These are phyloP conservation scores for Gulo gulo DNA, from an alignment of 2,113 vertebrate species.

Conservation along the genomic window DNA sequence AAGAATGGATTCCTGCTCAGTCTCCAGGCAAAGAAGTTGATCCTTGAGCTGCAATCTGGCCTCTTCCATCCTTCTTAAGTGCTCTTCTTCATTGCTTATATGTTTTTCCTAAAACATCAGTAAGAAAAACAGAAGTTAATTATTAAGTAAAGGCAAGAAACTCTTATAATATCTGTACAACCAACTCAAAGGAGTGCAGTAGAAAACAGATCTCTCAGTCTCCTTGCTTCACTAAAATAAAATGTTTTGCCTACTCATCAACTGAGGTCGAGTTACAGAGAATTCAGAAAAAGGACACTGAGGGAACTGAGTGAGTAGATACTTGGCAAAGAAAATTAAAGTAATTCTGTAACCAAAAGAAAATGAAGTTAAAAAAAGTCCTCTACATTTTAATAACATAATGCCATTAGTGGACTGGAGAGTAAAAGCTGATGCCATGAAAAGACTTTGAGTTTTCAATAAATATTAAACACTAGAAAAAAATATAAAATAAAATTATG, in stretches of 20 bases:
- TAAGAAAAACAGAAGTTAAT: background rate
- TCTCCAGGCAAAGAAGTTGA: conserved; percentile 86
- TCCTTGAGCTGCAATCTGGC: conserved; percentile 85
- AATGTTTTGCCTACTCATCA: background rate
- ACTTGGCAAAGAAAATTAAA: background rate
- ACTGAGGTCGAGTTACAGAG: background rate
- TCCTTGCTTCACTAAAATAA: background rate
- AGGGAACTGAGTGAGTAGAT: background rate
- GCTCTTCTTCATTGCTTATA: conserved; percentile 82
- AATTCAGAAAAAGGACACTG: background rate
- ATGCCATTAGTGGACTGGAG: background rate
- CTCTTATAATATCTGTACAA: background rate
- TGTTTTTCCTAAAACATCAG: conserved; percentile 78
- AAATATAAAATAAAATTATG: background rate
- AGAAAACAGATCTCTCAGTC: background rate
- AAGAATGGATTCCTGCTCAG: conserved; percentile 90
- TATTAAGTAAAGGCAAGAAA: conserved; percentile 27
- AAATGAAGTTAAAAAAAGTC: conserved; percentile 11
- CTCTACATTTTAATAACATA: conserved; percentile 35
- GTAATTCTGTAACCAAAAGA: conserved; percentile 11
- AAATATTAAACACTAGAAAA: conserved; percentile 11
- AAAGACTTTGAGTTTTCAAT: background rate
- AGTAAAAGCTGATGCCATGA: background rate
- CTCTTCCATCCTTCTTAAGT: conserved; percentile 82
- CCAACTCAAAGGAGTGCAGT: background rate